Evolutionary conservation across 2,888 invertebrate species (phyloP), one percentile per base, ranked within the genome.

Genomic region (Heteromurus nitidus): DNA sequence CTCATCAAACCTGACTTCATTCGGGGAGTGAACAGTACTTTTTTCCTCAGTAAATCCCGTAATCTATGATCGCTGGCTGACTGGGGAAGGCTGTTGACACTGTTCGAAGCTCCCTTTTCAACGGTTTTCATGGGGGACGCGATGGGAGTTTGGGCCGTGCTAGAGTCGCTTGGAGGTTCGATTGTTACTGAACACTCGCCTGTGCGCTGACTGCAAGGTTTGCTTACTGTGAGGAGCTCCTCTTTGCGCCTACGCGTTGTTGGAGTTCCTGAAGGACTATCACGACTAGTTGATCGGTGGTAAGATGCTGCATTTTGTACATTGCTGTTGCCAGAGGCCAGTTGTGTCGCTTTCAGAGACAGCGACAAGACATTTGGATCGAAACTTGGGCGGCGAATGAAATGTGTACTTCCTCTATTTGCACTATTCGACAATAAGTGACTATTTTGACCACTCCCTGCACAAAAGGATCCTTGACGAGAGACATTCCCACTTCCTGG

Each of bases 71-170:
- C 79, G 65, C 79, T 82, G 22, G 82, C 62, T 13, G 82, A 79
- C 44, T 79, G 75, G 2, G 83, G 81, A 36, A 84, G 68, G 47
- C 82, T 83, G 20, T 82, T 68, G 16, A 70, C 73, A 58, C 82
- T 84, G 36, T 11, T 89, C 88, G n/a, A 88, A 88, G 82, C 93
- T 93, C 58, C 93, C 93, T 47, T 24, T 18, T n/a, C 28, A n/a
- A 31, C n/a, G 2, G 20, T 13, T 67, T 55, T 62, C n/a, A 31
- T 13, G 1, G 68, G 82, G 20, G 85, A 81, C n/a, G 76, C 70
- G 20, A 74, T 68, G 13, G 85, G 83, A 22, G 82, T 84, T 11
- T 65, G 82, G 36, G 80, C 80, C 5, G 84, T 80, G 44, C 84
- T 86, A 0, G 86, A 85, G 68, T 87, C 85, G 76, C 86, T 86